Evolutionary conservation across 2,888 invertebrate genomes (phyloP).

Genomic region (Leucozona laternaria): DNA sequence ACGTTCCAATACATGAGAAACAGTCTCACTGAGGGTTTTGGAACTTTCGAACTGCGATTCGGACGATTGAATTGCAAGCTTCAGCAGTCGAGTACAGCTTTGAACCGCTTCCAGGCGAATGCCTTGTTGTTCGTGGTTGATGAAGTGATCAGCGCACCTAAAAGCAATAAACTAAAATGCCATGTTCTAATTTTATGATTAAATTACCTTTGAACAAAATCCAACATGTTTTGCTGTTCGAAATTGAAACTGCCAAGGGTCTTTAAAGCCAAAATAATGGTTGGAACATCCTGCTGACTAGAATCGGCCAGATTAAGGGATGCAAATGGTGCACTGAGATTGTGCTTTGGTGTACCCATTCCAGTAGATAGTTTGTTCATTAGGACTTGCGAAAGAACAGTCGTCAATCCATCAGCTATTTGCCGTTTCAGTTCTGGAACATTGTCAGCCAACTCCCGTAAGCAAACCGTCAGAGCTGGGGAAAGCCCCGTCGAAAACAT

Average conservation of each 20-base stretch:
- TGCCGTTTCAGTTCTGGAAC: slow-evolving; percentile 94
- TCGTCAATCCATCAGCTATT: slow-evolving; percentile 96
- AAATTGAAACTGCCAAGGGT: slow-evolving; percentile 96
- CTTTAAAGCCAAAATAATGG: slow-evolving; percentile 94
- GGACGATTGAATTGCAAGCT: slow-evolving; percentile 89
- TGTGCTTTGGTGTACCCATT: slow-evolving; percentile 88
- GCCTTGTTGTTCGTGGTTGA: slow-evolving; percentile 95
- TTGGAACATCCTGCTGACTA: slow-evolving; percentile 88
- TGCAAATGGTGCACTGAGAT: slow-evolving; percentile 82
- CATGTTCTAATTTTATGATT: background rate
- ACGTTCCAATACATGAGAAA: slow-evolving; percentile 95
- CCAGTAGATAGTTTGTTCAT: slow-evolving; percentile 94
- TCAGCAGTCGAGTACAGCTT: slow-evolving; percentile 95
- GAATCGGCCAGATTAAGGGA: slow-evolving; percentile 80
- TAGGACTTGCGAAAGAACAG: slow-evolving; percentile 95
- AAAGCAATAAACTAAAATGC: background rate
- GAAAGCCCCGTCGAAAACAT: slow-evolving; percentile 97
- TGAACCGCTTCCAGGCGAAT: slow-evolving; percentile 97
- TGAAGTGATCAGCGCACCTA: slow-evolving; percentile 95
- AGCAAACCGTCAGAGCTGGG: slow-evolving; percentile 94
- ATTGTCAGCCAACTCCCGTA: slow-evolving; percentile 94
- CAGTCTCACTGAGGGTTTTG: slow-evolving; percentile 93
- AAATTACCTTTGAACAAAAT: slow-evolving; percentile 90
- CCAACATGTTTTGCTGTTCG: slow-evolving; percentile 95
- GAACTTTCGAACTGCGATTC: slow-evolving; percentile 87